These are phyloP conservation scores for Ctena decussata DNA, from an alignment of 2,888 invertebrate species.

Conservation along the genomic window DNA sequence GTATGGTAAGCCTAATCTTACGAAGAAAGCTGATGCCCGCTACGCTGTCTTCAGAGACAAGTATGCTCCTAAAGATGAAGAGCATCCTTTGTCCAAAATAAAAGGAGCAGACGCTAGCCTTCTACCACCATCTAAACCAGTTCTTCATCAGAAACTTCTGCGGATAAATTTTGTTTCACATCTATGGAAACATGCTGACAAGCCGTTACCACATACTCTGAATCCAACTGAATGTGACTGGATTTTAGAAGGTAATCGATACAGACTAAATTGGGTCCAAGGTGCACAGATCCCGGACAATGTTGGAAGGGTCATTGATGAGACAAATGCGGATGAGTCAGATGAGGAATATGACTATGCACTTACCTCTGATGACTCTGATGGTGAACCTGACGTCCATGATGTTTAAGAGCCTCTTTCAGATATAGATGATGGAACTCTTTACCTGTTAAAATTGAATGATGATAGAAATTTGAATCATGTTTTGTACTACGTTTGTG, in stretches of 20 bases:
- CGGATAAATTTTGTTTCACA: slow-evolving; percentile 2
- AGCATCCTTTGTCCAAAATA: neutral
- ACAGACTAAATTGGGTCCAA: slow-evolving; percentile 9
- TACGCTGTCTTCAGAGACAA: neutral
- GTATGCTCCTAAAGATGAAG: slow-evolving; percentile 1
- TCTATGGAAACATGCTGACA: slow-evolving; percentile 9
- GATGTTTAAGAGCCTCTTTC: too few relatives aligned
- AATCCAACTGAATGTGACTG: slow-evolving; percentile 14
- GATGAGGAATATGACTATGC: neutral
- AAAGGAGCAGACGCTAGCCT: slow-evolving; percentile 12
- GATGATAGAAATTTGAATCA: too few relatives aligned
- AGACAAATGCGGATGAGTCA: neutral
- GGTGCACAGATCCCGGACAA: slow-evolving; percentile 13
- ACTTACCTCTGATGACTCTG: neutral
- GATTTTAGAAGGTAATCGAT: neutral
- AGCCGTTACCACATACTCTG: neutral
- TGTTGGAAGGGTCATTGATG: neutral
- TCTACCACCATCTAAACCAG: slow-evolving; percentile 15
- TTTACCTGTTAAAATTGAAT: too few relatives aligned
- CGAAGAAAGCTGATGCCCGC: neutral
- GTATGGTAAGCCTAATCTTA: slow-evolving; percentile 7
- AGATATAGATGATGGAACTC: too few relatives aligned
- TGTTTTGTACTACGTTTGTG: too few relatives aligned
- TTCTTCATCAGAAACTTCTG: neutral
- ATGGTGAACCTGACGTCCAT: too few relatives aligned